phyloP scores from a whole-genome alignment of 2,113 vertebrate genomes.

The Arvicanthis niloticus region DNA sequence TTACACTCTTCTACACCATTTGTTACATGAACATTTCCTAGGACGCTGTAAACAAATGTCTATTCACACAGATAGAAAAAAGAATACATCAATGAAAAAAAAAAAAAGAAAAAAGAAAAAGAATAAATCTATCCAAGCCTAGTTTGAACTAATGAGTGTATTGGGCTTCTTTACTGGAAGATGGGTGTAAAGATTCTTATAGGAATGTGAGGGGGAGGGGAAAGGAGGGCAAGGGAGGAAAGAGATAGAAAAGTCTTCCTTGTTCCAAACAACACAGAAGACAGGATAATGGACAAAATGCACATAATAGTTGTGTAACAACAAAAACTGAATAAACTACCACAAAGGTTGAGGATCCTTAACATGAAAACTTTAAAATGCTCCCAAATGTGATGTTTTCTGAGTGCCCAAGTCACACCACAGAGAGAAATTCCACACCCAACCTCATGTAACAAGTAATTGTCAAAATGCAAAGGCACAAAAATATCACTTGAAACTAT shows the following conservation, averaged over 20 bases:
- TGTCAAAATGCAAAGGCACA: background rate
- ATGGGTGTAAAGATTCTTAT: background rate
- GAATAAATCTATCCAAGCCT: background rate
- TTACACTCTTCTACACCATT: background rate
- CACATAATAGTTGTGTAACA: background rate
- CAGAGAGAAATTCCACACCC: background rate
- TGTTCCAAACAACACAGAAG: background rate
- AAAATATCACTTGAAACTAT: background rate
- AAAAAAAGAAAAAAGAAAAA: background rate
- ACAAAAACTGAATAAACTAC: background rate
- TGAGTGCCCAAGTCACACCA: background rate
- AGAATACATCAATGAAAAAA: no score
- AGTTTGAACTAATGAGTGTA: background rate
- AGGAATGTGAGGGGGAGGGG: background rate
- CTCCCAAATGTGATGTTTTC: background rate
- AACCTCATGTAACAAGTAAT: background rate
- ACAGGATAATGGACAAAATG: background rate
- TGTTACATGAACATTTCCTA: background rate
- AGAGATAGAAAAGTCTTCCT: background rate
- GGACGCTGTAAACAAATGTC: background rate
- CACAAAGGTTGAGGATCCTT: background rate
- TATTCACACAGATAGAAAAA: background rate
- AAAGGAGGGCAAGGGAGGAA: background rate
- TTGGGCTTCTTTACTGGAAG: background rate
- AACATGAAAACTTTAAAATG: background rate